Evolutionary conservation across 1,140 invertebrate genomes (phyloP).

Genomic region (Streblospio benedicti): DNA sequence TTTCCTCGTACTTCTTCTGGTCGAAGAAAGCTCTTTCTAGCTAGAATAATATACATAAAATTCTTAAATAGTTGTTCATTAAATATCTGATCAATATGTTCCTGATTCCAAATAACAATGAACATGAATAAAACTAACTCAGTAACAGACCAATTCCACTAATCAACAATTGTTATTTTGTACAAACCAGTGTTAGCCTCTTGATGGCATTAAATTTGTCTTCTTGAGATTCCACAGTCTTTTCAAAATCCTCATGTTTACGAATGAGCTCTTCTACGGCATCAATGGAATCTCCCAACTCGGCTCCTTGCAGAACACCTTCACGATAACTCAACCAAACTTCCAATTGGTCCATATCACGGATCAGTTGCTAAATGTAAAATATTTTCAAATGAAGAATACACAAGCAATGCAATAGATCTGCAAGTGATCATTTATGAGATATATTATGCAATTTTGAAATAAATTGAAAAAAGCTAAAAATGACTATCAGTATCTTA

Average conservation of each 20-base stretch:
- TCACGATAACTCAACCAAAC: conserved; percentile 97
- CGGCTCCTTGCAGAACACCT: conserved; percentile 84
- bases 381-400: too few relatives aligned
- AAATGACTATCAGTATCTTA: too few relatives aligned
- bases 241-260: conserved; percentile 98
- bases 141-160: not conserved
- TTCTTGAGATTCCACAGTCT: conserved; percentile 91
- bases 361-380: conserved; percentile 61
- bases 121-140: not conserved
- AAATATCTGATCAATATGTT: too few relatives aligned
- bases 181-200: conserved; percentile 69
- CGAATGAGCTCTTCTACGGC: conserved; percentile 94
- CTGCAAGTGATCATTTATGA: not conserved
- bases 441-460: too few relatives aligned
- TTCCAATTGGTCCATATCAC: conserved; percentile 89
- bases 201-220: conserved; percentile 89
- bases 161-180: not conserved
- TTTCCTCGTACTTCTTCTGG: conserved; percentile 64
- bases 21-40: conserved; percentile 72
- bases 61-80: too few relatives aligned
- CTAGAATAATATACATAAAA: too few relatives aligned
- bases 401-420: too few relatives aligned
- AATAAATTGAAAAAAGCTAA: too few relatives aligned
- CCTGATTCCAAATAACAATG: too few relatives aligned
- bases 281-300: conserved; percentile 89